Evolutionary conservation across 2,113 vertebrate genomes (phyloP), one percentile per base, ranked within the genome.

Genomic region (Thunnus thynnus): DNA sequence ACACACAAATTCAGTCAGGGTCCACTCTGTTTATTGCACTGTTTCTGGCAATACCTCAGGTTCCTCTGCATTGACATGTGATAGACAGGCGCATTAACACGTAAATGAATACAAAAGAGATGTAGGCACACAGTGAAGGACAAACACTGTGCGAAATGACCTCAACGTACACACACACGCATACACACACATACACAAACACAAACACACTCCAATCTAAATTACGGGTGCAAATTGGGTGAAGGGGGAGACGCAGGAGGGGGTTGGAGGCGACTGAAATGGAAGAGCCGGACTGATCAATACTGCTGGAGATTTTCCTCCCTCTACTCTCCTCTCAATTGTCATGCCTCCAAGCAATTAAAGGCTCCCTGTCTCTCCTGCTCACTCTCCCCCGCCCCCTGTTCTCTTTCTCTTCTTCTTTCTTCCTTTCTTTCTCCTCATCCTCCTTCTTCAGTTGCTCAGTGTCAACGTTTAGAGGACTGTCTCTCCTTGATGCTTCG

Each of bases 161-260:
- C 91, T 90, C 86, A 81, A 50, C 46, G 14, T 16, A 41, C 36
- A 41, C 9, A 41, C 36, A 41, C 36, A 41, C 36, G 7, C 27
- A 88, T 58, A 83, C 71, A 73, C 72, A 67, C 56, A 44, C 44
- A 63, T 82, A 86, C 86, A 88, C 90, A 89, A 76, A 86, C 84
- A 91, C 73, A 73, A 83, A 87, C 86, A 90, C 75, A 86, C 86
- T 85, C 85, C 93, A 92, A 90, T 92, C 90, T 91, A 93, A 94
- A 95, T 95, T 93, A 95, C 89, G 80, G 89, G 93, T 93, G 90
- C 88, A 95, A 95, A 95, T 95, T 95, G 93, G 92, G 92, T 88
- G 84, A 90, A 88, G 86, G 91, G 83, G 88, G 80, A 87, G 78
- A 75, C 65, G 68, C 72, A 85, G 89, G 80, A 83, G 88, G 90